These are phyloP conservation scores for Scelioninae gen. 2 DNA, from an alignment of 2,888 invertebrate genomes.

Conservation along the genomic window DNA sequence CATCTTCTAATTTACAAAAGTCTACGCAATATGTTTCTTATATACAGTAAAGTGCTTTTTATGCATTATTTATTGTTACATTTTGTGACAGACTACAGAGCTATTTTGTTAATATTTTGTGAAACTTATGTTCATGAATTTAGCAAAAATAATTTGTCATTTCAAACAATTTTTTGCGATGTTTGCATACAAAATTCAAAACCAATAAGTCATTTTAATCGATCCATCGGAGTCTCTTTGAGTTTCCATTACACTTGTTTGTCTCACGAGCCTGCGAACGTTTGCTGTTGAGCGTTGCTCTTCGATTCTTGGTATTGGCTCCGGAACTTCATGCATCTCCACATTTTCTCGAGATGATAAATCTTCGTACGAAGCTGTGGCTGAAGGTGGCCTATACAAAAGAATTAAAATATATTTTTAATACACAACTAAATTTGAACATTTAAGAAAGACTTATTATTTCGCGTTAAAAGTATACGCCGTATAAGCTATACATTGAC, in stretches of 20 bases:
- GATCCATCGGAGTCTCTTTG: slow-evolving; percentile 87
- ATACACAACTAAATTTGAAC: too few relatives aligned
- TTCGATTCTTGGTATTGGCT: slow-evolving; percentile 61
- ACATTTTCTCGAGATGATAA: slow-evolving; percentile 78
- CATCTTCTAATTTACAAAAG: background rate
- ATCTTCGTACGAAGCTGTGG: slow-evolving; percentile 83
- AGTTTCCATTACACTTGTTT: slow-evolving; percentile 88
- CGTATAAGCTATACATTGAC: too few relatives aligned
- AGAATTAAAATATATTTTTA: too few relatives aligned
- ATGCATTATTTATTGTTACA: too few relatives aligned
- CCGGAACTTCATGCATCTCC: slow-evolving; percentile 72
- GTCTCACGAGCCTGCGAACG: slow-evolving; percentile 82
- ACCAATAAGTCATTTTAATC: slow-evolving; percentile 92
- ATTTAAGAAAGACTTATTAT: too few relatives aligned
- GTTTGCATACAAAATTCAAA: slow-evolving; percentile 75
- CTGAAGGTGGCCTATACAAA: slow-evolving; percentile 38
- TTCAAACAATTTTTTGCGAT: too few relatives aligned
- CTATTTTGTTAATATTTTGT: too few relatives aligned
- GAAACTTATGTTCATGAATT: too few relatives aligned
- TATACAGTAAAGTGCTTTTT: too few relatives aligned
- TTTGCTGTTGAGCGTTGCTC: slow-evolving; percentile 63
- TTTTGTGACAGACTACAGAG: too few relatives aligned
- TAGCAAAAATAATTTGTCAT: too few relatives aligned
- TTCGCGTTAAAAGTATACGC: too few relatives aligned
- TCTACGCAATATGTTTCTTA: background rate